Percentiles rank a stretch among this genome's conserved stretches.
phyloP scores from a whole-genome alignment of 2,888 invertebrate species.

The Brenthis hecate region DNA sequence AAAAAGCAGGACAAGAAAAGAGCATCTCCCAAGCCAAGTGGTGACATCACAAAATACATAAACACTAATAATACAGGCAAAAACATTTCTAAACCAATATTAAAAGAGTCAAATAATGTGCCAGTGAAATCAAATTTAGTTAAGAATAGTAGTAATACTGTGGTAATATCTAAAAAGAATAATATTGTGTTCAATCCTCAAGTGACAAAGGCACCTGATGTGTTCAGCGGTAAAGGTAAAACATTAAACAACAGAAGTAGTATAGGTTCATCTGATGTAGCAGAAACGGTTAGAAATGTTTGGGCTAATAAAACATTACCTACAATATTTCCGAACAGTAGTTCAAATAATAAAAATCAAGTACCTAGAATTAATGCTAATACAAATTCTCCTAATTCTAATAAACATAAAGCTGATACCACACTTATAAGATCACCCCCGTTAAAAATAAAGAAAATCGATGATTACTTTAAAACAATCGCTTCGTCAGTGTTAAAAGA shows the following conservation, averaged over 20 bases:
- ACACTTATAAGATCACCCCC: slow-evolving; percentile 51
- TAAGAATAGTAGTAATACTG: slow-evolving; percentile 45
- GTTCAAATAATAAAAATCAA: slow-evolving; percentile 17
- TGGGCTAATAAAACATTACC: slow-evolving; percentile 51
- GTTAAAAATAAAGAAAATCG: slow-evolving; percentile 66
- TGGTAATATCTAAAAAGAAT: slow-evolving; percentile 50
- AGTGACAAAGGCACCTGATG: slow-evolving; percentile 36
- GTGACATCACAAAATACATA: slow-evolving; percentile 65
- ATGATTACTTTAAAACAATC: slow-evolving; percentile 64
- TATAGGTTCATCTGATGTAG: slow-evolving; percentile 40
- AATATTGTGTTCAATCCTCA: slow-evolving; percentile 46
- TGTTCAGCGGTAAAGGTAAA: slow-evolving; percentile 51
- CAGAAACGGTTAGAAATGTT: slow-evolving; percentile 50
- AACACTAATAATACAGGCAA: slow-evolving; percentile 49
- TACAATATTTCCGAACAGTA: slow-evolving; percentile 10
- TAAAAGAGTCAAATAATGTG: slow-evolving; percentile 48
- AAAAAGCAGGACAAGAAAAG: slow-evolving; percentile 41
- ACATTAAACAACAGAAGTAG: slow-evolving; percentile 40
- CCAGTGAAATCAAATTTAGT: slow-evolving; percentile 40
- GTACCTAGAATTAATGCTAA: slow-evolving; percentile 19
- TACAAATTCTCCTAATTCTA: slow-evolving; percentile 39
- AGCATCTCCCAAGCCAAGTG: slow-evolving; percentile 48
- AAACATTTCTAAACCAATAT: slow-evolving; percentile 39
- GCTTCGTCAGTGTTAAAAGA: slow-evolving; percentile 64
- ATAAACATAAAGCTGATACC: slow-evolving; percentile 52